Evolutionary conservation across 2,113 vertebrate genomes (phyloP).

Genomic region (Otis tarda): DNA sequence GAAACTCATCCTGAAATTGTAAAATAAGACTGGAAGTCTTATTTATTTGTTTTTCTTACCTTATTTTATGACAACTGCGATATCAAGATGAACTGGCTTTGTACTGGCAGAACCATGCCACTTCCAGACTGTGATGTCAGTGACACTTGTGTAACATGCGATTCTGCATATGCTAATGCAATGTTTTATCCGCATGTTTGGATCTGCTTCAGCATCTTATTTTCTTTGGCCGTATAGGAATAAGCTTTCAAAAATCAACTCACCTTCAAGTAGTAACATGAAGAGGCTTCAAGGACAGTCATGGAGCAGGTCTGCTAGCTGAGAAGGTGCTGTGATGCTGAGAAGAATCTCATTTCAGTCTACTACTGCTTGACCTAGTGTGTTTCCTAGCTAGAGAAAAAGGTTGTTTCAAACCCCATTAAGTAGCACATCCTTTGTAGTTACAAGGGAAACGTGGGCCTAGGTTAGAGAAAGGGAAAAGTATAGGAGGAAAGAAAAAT

Average conservation of each 20-base stretch:
- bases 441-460: neutral
- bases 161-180: neutral
- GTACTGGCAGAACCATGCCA: neutral
- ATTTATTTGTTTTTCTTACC: neutral
- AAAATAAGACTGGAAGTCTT: neutral
- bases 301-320: neutral
- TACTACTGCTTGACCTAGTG: neutral
- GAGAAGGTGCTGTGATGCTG: neutral
- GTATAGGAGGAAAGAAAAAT: neutral
- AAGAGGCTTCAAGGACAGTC: conserved; percentile 1
- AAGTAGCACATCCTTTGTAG: neutral
- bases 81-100: neutral
- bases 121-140: neutral
- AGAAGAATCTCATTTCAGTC: neutral
- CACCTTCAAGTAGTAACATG: neutral
- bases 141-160: neutral
- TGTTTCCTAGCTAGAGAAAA: neutral
- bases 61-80: neutral
- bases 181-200: neutral
- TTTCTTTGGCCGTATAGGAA: neutral
- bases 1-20: conserved; percentile 7
- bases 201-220: neutral
- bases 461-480: neutral
- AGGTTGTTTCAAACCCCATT: neutral
- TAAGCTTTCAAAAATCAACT: neutral